These are phyloP conservation scores for Colistium nudipinnis DNA, from an alignment of 2,113 vertebrate species.

Conservation along the genomic window DNA sequence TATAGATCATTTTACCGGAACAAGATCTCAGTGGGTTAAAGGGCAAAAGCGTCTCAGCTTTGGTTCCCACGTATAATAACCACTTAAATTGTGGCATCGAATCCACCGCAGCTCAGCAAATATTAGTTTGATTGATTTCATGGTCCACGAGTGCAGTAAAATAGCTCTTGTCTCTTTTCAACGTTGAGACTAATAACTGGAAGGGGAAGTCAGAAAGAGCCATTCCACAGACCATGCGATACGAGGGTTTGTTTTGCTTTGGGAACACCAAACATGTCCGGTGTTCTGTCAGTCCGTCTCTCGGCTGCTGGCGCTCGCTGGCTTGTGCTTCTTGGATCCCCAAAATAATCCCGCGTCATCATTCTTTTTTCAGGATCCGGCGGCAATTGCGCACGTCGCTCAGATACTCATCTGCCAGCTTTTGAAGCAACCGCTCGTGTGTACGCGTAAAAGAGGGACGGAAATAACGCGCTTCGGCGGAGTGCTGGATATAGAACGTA, in stretches of 20 bases:
- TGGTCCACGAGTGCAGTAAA: not conserved
- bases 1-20: no score
- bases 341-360: constrained; percentile 4
- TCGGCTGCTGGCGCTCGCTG: not conserved
- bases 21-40: not conserved
- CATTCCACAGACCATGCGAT: not conserved
- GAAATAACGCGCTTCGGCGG: constrained; percentile 34
- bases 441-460: not conserved
- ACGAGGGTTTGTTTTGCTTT: not conserved
- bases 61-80: constrained; percentile 30
- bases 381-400: not conserved
- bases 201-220: not conserved
- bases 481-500: constrained; percentile 52
- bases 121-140: not conserved
- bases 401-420: constrained; percentile 31
- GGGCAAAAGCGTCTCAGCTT: constrained; percentile 14
- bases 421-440: constrained; percentile 17
- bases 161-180: not conserved
- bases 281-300: not conserved
- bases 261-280: not conserved
- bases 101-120: not conserved
- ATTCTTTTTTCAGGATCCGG: constrained; percentile 6
- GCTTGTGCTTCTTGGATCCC: not conserved
- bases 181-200: not conserved
- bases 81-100: not conserved